Percentiles rank a stretch among this genome's conserved stretches.
Evolutionary conservation across 2,888 invertebrate genomes (phyloP).

Genomic region (Drosophila algonquin): DNA sequence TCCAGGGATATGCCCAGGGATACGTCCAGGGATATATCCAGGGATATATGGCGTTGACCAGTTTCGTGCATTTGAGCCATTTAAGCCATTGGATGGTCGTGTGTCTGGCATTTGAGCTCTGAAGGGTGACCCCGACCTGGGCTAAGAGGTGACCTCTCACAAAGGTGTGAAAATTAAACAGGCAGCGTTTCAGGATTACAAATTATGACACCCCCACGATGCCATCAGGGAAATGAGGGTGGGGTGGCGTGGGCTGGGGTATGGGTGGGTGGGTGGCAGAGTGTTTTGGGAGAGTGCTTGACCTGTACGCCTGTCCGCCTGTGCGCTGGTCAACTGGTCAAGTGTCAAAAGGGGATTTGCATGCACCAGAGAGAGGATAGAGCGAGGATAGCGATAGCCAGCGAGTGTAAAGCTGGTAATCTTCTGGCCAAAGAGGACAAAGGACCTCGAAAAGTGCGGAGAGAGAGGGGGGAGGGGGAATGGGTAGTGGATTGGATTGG

Average conservation of each 20-base stretch:
- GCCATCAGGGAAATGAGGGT: constrained; percentile 66
- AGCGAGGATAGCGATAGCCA: constrained; percentile 14
- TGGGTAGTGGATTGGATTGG: constrained; percentile 37
- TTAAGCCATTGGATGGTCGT: constrained; percentile 61
- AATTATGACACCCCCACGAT: constrained; percentile 79
- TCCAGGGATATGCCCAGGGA: too few species aligned
- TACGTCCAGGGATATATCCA: constrained; percentile 14
- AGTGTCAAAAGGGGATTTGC: constrained; percentile 78
- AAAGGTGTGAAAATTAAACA: constrained; percentile 82
- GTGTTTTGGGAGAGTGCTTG: constrained; percentile 10
- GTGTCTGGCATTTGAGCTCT: constrained; percentile 48
- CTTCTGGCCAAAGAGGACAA: constrained; percentile 14
- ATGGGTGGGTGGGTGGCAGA: neutral
- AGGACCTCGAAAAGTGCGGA: constrained; percentile 25
- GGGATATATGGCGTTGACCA: constrained; percentile 1
- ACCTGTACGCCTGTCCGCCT: constrained; percentile 23
- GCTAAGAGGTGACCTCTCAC: constrained; percentile 2
- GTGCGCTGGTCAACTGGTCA: constrained; percentile 64
- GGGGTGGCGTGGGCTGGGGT: neutral
- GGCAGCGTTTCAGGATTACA: constrained; percentile 78
- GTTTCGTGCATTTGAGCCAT: constrained; percentile 31
- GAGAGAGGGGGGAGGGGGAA: neutral
- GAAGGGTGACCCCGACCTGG: constrained; percentile 16
- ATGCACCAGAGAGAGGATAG: constrained; percentile 39
- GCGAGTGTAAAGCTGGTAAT: constrained; percentile 46